Base-by-base conservation (phyloP, 2,797 vertebrate species). In the Myripristis murdjan region DNA sequence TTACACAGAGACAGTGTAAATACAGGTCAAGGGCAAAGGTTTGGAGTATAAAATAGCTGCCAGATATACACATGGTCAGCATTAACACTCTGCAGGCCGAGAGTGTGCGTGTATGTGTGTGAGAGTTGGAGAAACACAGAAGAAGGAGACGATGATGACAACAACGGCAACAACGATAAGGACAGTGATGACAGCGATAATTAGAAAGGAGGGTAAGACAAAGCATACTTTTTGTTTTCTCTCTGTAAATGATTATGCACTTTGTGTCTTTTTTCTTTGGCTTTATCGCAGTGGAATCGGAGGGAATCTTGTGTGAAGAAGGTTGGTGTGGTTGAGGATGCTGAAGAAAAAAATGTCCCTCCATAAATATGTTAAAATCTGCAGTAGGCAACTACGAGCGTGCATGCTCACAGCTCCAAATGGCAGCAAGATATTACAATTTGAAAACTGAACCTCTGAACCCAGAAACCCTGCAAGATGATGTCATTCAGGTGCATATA, bases 61-160 rank as follows among this genome's bases (percentile, higher is more conserved):
- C 74, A 87, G 86, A 87, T 35, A 77, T 47, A 63, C 82, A 91
- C 59, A 79, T 82, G 75, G 78, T 70, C 75, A 73, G 70, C 82
- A 87, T 90, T 86, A 86, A 47, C 75, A 70, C 62, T 63, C 33
- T 35, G 33, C 33, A 7, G 24, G 33, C 12, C 6, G 5, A 7
- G 22, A 49, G 31, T 12, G 59, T 10, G 24, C 51, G 48, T 11
- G 7, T 49, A 49, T 57, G 37, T 24, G 48, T 64, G 70, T 20
- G 2, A 5, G 14, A 4, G 26, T 18, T 12, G 7, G 9, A 66
- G 35, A 63, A 48, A 54, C 7, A 65, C 26, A 65, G 35, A 20
- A 20, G 10, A 62, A 31, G 5, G 55, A 18, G 57, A 66, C 14
- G 24, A 41, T 31, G 8, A 39, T 4, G 24, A 28, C 8, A 11